Evolutionary conservation across 2,797 vertebrate genomes (phyloP).

Genomic region (Rhynchotus rufescens): DNA sequence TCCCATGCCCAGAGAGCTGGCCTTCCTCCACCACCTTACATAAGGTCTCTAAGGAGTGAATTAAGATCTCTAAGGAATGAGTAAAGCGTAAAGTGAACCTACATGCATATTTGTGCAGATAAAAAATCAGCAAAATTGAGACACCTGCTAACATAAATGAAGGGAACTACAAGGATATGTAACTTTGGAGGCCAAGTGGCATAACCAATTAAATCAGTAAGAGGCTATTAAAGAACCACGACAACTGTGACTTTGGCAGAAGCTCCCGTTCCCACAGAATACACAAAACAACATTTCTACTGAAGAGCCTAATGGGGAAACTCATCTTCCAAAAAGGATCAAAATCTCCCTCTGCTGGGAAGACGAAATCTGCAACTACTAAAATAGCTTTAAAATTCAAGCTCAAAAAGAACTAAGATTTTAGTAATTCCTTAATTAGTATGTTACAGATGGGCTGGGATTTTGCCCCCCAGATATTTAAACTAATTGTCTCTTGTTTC

Average conservation of each 20-base stretch:
- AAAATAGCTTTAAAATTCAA: not conserved
- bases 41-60: not conserved
- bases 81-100: not conserved
- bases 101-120: not conserved
- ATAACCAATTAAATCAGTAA: constrained; percentile 34
- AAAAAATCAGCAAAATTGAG: not conserved
- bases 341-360: constrained; percentile 59
- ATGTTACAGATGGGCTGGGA: not conserved
- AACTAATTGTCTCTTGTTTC: not conserved
- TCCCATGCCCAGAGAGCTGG: not conserved
- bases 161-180: not conserved
- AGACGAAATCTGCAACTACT: not conserved
- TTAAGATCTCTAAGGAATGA: not conserved
- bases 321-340: not conserved
- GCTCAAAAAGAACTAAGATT: not conserved
- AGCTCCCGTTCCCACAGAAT: constrained; percentile 22
- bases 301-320: not conserved
- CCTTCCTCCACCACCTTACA: not conserved
- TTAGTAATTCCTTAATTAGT: not conserved
- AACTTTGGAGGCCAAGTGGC: constrained; percentile 21
- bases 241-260: constrained; percentile 31
- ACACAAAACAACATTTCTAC: not conserved
- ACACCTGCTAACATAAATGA: not conserved
- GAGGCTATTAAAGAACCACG: constrained; percentile 10
- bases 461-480: not conserved